These are phyloP conservation scores for Chrosomus eos DNA, from an alignment of 2,797 vertebrate species.

Conservation along the genomic window DNA sequence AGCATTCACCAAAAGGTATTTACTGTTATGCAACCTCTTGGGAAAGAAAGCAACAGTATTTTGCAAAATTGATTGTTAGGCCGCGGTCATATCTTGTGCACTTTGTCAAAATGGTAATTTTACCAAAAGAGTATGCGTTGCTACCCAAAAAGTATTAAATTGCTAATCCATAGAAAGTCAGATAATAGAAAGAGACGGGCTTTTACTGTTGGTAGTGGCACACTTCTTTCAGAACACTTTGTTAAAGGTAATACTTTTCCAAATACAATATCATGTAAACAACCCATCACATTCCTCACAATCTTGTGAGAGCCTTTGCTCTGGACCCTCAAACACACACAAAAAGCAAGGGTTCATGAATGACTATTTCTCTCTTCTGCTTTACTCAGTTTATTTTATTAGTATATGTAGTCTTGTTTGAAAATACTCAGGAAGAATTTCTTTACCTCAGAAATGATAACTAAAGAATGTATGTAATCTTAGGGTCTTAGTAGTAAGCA, in stretches of 20 bases:
- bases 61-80: conserved; percentile 50
- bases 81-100: conserved; percentile 58
- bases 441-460: conserved; percentile 87
- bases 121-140: conserved; percentile 54
- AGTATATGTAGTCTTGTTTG: conserved; percentile 82
- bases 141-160: conserved; percentile 61
- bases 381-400: conserved; percentile 72
- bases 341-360: conserved; percentile 58
- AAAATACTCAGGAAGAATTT: conserved; percentile 88
- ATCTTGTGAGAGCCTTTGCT: conserved; percentile 43
- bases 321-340: conserved; percentile 55
- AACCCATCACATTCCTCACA: conserved; percentile 46
- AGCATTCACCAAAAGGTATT: conserved; percentile 71
- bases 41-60: conserved; percentile 56
- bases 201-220: conserved; percentile 43
- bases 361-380: conserved; percentile 71
- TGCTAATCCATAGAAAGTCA: conserved; percentile 40
- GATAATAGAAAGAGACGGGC: conserved; percentile 41
- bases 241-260: neutral
- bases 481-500: conserved; percentile 81
- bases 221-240: conserved; percentile 51
- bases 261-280: conserved; percentile 13
- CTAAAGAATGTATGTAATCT: conserved; percentile 87
- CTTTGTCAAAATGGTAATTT: conserved; percentile 62
- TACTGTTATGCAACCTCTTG: conserved; percentile 56